Percentiles rank a stretch among this genome's conserved stretches.
Conservation (phyloP, 2,888 invertebrate genomes). For the Rotaria macrura region DNA sequence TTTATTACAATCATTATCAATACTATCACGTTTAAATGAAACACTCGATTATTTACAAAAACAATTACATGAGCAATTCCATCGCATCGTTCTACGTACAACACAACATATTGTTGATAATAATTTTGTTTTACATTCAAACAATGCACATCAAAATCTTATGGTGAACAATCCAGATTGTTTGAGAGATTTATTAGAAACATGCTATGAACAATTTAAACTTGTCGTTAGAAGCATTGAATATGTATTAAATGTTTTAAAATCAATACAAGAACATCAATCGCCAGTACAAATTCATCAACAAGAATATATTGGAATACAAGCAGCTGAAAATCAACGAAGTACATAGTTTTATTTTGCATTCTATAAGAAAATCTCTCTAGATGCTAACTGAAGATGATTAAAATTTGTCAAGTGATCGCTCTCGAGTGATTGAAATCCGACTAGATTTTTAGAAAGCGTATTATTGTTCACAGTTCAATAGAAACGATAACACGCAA, state of each 20-base stretch:
- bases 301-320: background rate
- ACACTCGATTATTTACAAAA: background rate
- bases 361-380: no score
- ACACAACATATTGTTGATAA: constrained; percentile 18
- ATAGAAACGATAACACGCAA: no score
- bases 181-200: constrained; percentile 5
- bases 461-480: no score
- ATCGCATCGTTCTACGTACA: background rate
- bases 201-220: constrained; percentile 19
- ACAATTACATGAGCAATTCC: constrained; percentile 20
- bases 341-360: background rate
- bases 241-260: background rate
- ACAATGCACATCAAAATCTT: background rate
- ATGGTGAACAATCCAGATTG: background rate
- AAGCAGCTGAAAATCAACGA: background rate
- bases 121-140: background rate
- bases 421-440: no score
- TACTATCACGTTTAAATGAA: constrained; percentile 7
- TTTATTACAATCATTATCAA: background rate
- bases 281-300: constrained; percentile 6
- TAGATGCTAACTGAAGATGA: no score
- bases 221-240: background rate
- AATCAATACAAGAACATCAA: background rate
- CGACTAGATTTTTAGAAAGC: no score
- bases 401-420: no score